phyloP scores from a whole-genome alignment of 2,797 vertebrate genomes.

The Lepilemur ruficaudatus region DNA sequence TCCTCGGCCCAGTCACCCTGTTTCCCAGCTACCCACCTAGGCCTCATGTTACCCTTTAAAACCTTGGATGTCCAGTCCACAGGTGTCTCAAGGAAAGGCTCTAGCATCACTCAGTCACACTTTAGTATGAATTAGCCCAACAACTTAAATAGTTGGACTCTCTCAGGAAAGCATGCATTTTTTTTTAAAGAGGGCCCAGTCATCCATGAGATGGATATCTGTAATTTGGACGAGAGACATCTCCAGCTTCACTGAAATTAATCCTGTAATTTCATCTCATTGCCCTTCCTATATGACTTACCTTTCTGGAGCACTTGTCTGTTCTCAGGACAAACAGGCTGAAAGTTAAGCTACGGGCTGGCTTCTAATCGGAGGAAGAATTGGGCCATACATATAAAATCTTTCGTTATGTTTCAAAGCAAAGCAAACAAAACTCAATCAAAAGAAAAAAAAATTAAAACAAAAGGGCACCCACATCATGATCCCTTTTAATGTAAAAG shows the following conservation, averaged over 20 bases:
- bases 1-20: background rate
- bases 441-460: background rate
- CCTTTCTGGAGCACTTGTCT: background rate
- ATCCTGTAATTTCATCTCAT: background rate
- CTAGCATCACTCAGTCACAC: background rate
- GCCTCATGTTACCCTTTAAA: background rate
- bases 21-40: background rate
- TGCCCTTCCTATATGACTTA: background rate
- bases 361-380: background rate
- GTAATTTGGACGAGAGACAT: background rate
- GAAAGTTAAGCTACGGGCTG: too few relatives aligned
- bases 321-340: background rate
- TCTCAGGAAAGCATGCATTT: background rate
- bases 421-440: background rate
- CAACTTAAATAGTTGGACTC: background rate
- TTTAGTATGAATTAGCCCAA: background rate
- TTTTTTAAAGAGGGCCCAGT: background rate
- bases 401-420: background rate
- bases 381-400: background rate
- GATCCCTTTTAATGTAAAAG: background rate
- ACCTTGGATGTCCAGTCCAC: background rate
- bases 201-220: too few relatives aligned
- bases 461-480: accelerated
- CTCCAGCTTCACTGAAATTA: background rate
- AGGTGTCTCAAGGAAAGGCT: background rate